These are phyloP conservation scores for Hemiprocne comata DNA, from an alignment of 2,113 vertebrate species.

Conservation along the genomic window DNA sequence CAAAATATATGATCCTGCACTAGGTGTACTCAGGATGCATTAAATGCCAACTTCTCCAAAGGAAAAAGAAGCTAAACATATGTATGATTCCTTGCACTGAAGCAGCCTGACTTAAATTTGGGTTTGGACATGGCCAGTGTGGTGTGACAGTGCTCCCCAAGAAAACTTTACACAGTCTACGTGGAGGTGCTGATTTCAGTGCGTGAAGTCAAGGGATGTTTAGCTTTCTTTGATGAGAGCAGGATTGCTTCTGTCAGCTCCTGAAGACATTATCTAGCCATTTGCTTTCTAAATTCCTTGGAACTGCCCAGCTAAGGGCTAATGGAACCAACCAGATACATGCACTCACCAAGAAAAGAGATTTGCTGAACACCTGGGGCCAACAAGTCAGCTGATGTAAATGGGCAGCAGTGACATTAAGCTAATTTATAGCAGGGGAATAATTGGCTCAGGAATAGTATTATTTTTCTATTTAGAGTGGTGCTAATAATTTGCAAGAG, in stretches of 20 bases:
- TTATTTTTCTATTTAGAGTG: conserved; percentile 41
- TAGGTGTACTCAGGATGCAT: fast-evolving
- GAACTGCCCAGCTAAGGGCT: conserved; percentile 19
- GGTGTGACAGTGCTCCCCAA: background rate
- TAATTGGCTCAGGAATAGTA: background rate
- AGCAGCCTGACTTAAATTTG: background rate
- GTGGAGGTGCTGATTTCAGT: background rate
- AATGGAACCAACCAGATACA: background rate
- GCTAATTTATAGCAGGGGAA: conserved; percentile 27
- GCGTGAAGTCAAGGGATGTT: background rate
- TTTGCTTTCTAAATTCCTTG: background rate
- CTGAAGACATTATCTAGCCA: conserved; percentile 39
- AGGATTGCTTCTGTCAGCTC: background rate
- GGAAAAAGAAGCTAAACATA: background rate
- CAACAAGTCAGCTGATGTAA: conserved; percentile 22
- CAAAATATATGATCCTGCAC: fast-evolving
- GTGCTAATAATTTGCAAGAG: conserved; percentile 37
- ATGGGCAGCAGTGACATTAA: background rate
- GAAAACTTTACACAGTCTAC: background rate
- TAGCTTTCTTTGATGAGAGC: background rate
- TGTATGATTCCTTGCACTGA: background rate
- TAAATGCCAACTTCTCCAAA: background rate
- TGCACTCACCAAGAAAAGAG: background rate
- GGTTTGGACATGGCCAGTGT: fast-evolving
- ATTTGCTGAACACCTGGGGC: conserved; percentile 14